phyloP scores from a whole-genome alignment of 35 echinoderm and acorn worm genomes.

The Acanthaster planci region DNA sequence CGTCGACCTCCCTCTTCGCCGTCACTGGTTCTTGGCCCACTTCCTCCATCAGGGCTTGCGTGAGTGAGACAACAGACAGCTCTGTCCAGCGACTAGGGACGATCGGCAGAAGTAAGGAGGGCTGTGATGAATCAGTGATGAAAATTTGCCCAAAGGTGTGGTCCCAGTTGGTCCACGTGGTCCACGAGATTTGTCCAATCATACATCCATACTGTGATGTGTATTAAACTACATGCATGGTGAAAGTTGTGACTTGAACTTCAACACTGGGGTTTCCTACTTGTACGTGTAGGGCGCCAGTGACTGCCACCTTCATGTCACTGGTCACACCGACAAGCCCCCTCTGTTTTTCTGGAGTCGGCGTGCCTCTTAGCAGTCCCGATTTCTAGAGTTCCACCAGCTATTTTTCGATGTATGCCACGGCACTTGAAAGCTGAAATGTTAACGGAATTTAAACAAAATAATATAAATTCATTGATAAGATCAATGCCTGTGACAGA shows the following conservation, averaged over 20 bases:
- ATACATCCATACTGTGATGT: no score
- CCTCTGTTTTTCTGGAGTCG: conserved; percentile 71
- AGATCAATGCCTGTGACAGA: neutral
- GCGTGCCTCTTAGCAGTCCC: conserved; percentile 69
- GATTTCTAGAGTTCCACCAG: conserved; percentile 55
- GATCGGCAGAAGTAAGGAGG: conserved; percentile 80
- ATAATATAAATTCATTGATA: neutral
- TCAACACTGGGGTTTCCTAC: conserved; percentile 20
- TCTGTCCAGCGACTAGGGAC: conserved; percentile 75
- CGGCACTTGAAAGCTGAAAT: conserved; percentile 63
- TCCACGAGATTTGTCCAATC: no score
- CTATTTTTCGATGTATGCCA: conserved; percentile 63
- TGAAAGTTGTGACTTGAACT: neutral
- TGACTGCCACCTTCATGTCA: conserved; percentile 65
- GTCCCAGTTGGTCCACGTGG: no score
- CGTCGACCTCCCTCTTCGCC: conserved; percentile 62
- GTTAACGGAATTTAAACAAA: no score
- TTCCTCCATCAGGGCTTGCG: conserved; percentile 62
- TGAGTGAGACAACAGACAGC: conserved; percentile 21
- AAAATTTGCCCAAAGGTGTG: no score
- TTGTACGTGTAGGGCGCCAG: conserved; percentile 86
- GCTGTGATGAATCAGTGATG: no score
- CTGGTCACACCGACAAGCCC: conserved; percentile 62
- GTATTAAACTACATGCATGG: no score
- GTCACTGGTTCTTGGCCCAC: conserved; percentile 73